phyloP scores from a whole-genome alignment of 2,888 invertebrate genomes.

The Lasioglossum pauxillum region DNA sequence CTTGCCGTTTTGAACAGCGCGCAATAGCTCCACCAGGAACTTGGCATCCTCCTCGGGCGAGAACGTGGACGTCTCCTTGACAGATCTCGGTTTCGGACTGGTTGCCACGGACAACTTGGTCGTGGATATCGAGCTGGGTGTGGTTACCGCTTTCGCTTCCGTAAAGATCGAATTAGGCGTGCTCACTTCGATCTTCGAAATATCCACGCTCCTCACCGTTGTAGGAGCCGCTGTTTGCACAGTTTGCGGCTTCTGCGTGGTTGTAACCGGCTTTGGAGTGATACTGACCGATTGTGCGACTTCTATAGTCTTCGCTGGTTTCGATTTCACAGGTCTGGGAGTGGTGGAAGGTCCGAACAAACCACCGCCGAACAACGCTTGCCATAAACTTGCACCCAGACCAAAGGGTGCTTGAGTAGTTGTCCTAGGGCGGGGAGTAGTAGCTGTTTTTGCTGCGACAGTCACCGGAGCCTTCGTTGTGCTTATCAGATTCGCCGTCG shows the following conservation, averaged over 20 bases:
- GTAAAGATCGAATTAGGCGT: slow-evolving; percentile 69
- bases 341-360: slow-evolving; percentile 69
- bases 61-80: slow-evolving; percentile 70
- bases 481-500: slow-evolving; percentile 44
- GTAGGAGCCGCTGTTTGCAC: neutral
- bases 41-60: slow-evolving; percentile 81
- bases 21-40: slow-evolving; percentile 77
- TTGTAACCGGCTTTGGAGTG: slow-evolving; percentile 83
- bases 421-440: slow-evolving; percentile 79
- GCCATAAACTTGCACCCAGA: slow-evolving; percentile 77
- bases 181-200: slow-evolving; percentile 64
- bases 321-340: slow-evolving; percentile 79
- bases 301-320: slow-evolving; percentile 62
- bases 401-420: slow-evolving; percentile 80
- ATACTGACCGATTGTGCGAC: slow-evolving; percentile 66
- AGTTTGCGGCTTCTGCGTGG: slow-evolving; percentile 77
- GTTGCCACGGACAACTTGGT: slow-evolving; percentile 56
- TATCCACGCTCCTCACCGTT: slow-evolving; percentile 52
- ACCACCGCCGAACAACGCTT: slow-evolving; percentile 79
- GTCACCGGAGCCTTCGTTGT: slow-evolving; percentile 72
- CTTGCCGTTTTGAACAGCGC: slow-evolving; percentile 71
- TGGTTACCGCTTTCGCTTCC: slow-evolving; percentile 14
- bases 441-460: slow-evolving; percentile 69
- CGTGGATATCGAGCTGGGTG: slow-evolving; percentile 61
- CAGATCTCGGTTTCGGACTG: slow-evolving; percentile 68